Evolutionary conservation across 2,888 invertebrate genomes (phyloP).

Genomic region (Ormyrus rosae): DNA sequence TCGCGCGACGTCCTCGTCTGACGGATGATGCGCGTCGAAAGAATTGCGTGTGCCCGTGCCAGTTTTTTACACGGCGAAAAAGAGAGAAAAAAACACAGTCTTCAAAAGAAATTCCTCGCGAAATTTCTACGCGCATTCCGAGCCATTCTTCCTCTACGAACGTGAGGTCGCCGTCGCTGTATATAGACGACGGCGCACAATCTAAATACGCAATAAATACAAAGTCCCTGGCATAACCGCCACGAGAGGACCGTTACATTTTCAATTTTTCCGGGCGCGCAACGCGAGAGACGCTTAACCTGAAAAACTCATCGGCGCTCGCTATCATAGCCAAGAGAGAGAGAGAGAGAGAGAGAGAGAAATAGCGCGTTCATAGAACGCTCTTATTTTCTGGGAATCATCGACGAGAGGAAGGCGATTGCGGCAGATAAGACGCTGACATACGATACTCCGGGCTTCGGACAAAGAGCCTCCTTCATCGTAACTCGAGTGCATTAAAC

Average conservation of each 20-base stretch:
- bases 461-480: constrained; percentile 51
- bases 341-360: constrained; percentile 12
- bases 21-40: too few species aligned
- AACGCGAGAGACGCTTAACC: neutral
- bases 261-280: neutral
- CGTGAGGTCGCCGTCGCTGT: too few species aligned
- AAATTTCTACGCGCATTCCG: too few species aligned
- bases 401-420: constrained; percentile 38
- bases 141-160: too few species aligned
- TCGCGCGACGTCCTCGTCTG: neutral
- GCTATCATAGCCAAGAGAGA: neutral
- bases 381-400: constrained; percentile 37
- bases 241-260: constrained; percentile 18
- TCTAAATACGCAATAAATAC: constrained; percentile 13
- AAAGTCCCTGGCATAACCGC: neutral
- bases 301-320: neutral
- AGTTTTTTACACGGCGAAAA: too few species aligned
- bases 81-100: too few species aligned
- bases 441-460: constrained; percentile 32
- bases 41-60: too few species aligned
- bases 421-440: constrained; percentile 34
- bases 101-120: neutral
- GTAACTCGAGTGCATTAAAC: constrained; percentile 48
- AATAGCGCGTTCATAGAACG: constrained; percentile 19
- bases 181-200: neutral